Percentiles rank a stretch among this genome's conserved stretches.
These are phyloP conservation scores for Entomyzon cyanotis DNA, from an alignment of 2,113 vertebrate species.

Conservation along the genomic window DNA sequence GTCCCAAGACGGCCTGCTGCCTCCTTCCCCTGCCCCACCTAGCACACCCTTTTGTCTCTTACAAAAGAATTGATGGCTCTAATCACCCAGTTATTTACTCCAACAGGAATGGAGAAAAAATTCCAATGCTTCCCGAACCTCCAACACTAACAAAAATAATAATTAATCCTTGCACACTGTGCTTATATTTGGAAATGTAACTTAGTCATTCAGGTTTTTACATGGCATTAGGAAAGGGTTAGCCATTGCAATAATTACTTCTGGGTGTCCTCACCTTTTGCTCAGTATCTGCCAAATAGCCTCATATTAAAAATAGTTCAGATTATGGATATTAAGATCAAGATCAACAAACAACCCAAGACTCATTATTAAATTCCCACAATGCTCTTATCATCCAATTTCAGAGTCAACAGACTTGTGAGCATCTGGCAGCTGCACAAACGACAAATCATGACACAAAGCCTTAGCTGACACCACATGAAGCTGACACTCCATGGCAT, in stretches of 20 bases:
- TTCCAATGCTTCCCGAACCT: no score
- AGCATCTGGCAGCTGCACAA: neutral
- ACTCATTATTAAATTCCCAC: neutral
- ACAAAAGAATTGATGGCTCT: no score
- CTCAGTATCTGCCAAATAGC: neutral
- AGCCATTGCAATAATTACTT: neutral
- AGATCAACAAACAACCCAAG: neutral
- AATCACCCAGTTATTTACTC: no score
- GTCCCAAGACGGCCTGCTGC: no score
- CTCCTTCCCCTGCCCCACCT: no score
- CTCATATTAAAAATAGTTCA: neutral
- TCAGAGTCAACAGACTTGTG: neutral
- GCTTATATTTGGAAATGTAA: neutral
- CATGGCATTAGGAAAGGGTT: neutral
- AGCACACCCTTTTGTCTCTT: no score
- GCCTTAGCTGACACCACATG: neutral
- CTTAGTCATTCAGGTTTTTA: neutral
- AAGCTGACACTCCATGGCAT: neutral
- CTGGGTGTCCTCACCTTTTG: neutral
- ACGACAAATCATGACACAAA: neutral
- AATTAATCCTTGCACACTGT: neutral
- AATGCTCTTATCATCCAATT: neutral
- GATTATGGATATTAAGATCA: neutral
- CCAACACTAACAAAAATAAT: neutral
- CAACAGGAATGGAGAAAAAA: no score